Evolutionary conservation across 2,888 invertebrate species (phyloP).

Genomic region (Linnaemya tessellans): DNA sequence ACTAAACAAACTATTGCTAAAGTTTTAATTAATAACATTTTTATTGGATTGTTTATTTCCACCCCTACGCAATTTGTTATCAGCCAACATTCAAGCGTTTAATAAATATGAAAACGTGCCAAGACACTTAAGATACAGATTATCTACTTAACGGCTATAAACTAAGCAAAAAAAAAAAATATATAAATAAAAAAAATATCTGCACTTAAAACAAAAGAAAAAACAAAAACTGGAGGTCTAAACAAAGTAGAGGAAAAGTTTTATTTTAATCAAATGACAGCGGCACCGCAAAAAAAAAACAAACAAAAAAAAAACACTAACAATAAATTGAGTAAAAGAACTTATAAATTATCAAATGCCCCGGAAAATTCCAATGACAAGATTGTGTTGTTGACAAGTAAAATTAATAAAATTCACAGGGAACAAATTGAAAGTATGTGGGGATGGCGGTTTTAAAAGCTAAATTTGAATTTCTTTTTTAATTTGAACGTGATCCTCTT

Average conservation of each 20-base stretch:
- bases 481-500: not conserved
- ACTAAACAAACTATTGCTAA: not conserved
- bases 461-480: too few relatives aligned
- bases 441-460: not conserved
- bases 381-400: conserved; percentile 8
- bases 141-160: conserved; percentile 65
- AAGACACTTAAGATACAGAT: conserved; percentile 58
- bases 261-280: conserved; percentile 45
- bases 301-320: not conserved
- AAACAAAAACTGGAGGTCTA: conserved; percentile 43
- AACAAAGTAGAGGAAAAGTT: conserved; percentile 39
- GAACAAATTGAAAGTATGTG: not conserved
- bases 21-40: conserved; percentile 60
- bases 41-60: conserved; percentile 37
- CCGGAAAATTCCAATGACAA: not conserved
- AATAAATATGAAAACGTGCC: conserved; percentile 60
- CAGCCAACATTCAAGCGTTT: conserved; percentile 19
- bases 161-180: conserved; percentile 5
- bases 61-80: not conserved
- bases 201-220: not conserved
- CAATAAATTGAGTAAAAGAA: conserved; percentile 22
- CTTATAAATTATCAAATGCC: conserved; percentile 8
- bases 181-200: not conserved
- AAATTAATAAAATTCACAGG: conserved; percentile 17
- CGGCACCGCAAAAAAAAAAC: conserved; percentile 1